Conservation (phyloP, 2,888 invertebrate species). For the Callosobruchus maculatus region DNA sequence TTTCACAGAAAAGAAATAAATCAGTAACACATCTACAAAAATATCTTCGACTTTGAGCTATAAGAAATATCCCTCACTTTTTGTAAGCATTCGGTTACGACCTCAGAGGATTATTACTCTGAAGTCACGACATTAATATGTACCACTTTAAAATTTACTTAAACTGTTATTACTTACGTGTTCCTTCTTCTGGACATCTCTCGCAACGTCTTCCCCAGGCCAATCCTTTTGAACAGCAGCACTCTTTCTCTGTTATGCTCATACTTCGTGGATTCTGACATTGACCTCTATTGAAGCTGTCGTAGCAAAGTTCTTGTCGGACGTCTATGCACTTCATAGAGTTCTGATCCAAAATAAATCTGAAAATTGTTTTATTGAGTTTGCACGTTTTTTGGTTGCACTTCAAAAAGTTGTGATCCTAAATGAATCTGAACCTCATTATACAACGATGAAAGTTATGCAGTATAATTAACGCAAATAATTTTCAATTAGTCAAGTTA, state of each 20-base stretch:
- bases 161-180: constrained; percentile 49
- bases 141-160: neutral
- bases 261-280: constrained; percentile 59
- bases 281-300: constrained; percentile 48
- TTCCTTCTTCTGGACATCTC: constrained; percentile 66
- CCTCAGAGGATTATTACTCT: no score
- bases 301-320: constrained; percentile 72
- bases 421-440: no score
- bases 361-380: constrained; percentile 47
- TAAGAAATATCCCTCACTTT: no score
- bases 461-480: no score
- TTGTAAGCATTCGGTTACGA: no score
- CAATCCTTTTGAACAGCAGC: constrained; percentile 67
- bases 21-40: no score
- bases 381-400: no score
- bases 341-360: constrained; percentile 47
- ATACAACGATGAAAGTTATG: no score
- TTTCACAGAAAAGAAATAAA: no score
- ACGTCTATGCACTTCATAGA: constrained; percentile 72
- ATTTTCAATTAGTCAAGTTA: no score
- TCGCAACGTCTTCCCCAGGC: constrained; percentile 76
- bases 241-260: constrained; percentile 60
- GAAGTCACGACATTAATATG: neutral
- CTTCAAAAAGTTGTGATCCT: no score
- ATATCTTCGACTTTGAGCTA: no score